phyloP scores from a whole-genome alignment of 2,888 invertebrate genomes.

The Caenorhabditis sp. region DNA sequence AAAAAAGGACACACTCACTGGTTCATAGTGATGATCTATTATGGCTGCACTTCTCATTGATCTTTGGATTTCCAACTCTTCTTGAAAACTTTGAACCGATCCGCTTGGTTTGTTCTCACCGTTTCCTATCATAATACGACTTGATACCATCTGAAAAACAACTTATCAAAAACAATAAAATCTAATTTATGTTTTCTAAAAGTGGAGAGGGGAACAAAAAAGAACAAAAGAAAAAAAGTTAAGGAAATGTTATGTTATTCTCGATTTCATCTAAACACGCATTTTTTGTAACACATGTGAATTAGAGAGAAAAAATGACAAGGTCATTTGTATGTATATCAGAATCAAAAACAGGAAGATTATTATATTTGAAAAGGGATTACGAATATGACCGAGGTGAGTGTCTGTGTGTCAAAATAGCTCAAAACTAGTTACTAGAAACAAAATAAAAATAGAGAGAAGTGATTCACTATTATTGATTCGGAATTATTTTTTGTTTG shows the following conservation, averaged over 20 bases:
- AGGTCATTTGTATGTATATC: background rate
- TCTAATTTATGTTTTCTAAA: background rate
- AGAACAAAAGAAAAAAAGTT: background rate
- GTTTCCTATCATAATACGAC: background rate
- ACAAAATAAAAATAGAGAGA: slow-evolving; percentile 1
- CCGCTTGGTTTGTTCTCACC: background rate
- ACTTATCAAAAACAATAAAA: background rate
- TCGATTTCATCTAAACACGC: background rate
- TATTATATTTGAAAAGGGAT: slow-evolving; percentile 6
- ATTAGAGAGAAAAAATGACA: slow-evolving; percentile 3
- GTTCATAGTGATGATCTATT: slow-evolving; percentile 34
- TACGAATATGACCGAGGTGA: background rate
- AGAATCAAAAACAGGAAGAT: background rate
- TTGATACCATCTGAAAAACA: slow-evolving; percentile 6
- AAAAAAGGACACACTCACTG: slow-evolving; percentile 19
- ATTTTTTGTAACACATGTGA: slow-evolving; percentile 2
- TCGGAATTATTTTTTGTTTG: background rate
- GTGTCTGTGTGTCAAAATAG: slow-evolving; percentile 3
- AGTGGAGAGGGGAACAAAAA: background rate
- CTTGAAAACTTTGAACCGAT: slow-evolving; percentile 9
- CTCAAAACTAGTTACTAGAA: background rate
- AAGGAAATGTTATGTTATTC: background rate
- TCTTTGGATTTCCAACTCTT: slow-evolving; percentile 34
- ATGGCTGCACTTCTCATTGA: slow-evolving; percentile 39
- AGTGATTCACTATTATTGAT: background rate